phyloP scores from a whole-genome alignment of 2,888 invertebrate genomes.

The Trisateles emortualis region DNA sequence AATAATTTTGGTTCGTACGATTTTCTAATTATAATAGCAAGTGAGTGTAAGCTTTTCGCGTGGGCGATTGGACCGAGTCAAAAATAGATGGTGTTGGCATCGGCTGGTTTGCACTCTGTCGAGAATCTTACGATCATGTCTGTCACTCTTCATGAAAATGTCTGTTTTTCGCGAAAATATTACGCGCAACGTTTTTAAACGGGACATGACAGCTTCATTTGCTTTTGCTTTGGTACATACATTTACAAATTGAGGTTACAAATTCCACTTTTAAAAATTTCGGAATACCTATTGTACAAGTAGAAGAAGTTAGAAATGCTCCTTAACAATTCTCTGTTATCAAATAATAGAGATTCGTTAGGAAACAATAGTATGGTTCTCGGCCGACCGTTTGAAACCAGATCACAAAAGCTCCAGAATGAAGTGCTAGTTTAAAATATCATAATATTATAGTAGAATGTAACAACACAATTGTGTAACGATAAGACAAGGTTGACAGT shows the following conservation, averaged over 20 bases:
- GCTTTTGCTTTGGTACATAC: not conserved
- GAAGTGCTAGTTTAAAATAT: conserved; percentile 16
- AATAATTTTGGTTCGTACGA: conserved; percentile 72
- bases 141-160: conserved; percentile 53
- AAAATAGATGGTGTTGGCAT: conserved; percentile 82
- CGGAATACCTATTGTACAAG: too few species aligned
- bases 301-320: too few species aligned
- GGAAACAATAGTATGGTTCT: not conserved
- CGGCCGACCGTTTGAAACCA: not conserved
- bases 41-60: conserved; percentile 84
- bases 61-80: conserved; percentile 71
- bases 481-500: conserved; percentile 65
- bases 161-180: conserved; percentile 41
- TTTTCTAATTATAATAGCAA: conserved; percentile 84
- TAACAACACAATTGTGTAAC: conserved; percentile 60
- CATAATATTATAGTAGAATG: conserved; percentile 48
- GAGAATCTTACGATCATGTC: conserved; percentile 49
- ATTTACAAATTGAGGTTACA: not conserved
- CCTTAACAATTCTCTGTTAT: too few species aligned
- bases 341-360: not conserved
- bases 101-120: conserved; percentile 62
- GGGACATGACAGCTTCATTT: conserved; percentile 12
- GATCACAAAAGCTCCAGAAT: not conserved
- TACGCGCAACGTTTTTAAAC: conserved; percentile 14
- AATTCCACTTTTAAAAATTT: not conserved